These are phyloP conservation scores for Latrodectus hesperus DNA, from an alignment of 2,888 invertebrate genomes.

Conservation along the genomic window DNA sequence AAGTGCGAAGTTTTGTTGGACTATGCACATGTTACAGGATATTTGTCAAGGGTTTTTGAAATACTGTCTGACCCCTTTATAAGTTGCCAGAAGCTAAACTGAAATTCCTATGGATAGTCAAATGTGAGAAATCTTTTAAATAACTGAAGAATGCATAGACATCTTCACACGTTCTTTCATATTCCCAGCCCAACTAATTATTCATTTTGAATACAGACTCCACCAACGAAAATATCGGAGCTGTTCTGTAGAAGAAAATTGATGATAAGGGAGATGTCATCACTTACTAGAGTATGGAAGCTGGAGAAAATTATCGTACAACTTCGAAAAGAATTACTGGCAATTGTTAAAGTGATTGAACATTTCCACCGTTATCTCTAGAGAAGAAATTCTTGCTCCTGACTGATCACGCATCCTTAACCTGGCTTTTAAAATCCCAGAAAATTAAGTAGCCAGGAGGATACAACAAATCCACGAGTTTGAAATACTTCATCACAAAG, in stretches of 20 bases:
- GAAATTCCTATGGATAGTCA: conserved; percentile 6
- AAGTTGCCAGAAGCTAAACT: conserved; percentile 11
- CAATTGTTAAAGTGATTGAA: conserved; percentile 14
- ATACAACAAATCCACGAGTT: conserved; percentile 6
- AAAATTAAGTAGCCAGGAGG: conserved; percentile 3
- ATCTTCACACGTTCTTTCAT: not conserved
- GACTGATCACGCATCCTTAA: conserved; percentile 7
- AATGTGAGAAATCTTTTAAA: conserved; percentile 4
- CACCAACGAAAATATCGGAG: not conserved
- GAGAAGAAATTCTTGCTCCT: conserved; percentile 16
- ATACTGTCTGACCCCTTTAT: conserved; percentile 12
- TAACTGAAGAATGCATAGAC: conserved; percentile 6
- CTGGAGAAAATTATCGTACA: conserved; percentile 6
- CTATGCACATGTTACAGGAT: conserved; percentile 25
- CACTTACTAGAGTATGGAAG: conserved; percentile 19
- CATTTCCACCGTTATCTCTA: conserved; percentile 17
- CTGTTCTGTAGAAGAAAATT: not conserved
- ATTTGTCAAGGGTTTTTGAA: no score
- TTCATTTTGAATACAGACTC: conserved; percentile 21
- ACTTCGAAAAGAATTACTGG: conserved; percentile 14
- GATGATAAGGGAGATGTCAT: not conserved
- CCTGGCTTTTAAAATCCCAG: conserved; percentile 2
- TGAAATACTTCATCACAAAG: not conserved
- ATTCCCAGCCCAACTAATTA: conserved; percentile 8
- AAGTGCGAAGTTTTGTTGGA: conserved; percentile 19